phyloP scores from a whole-genome alignment of 2,113 vertebrate species.

The Ellobius talpinus region DNA sequence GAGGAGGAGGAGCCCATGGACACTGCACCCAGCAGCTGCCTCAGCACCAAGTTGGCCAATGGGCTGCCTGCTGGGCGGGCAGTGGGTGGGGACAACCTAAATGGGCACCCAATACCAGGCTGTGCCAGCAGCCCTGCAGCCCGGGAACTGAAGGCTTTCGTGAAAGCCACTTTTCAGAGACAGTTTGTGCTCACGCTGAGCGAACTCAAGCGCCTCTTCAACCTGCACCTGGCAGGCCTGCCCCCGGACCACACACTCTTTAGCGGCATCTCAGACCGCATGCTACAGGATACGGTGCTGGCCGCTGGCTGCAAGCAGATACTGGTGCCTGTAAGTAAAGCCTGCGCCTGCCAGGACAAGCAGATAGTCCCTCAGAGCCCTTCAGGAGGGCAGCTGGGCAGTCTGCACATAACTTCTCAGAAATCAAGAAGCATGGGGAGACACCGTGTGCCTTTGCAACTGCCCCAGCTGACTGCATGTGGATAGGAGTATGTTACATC shows the following conservation, averaged over 20 bases:
- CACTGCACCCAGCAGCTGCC: conserved; percentile 76
- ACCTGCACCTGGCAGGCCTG: conserved; percentile 96
- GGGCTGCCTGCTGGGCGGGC: conserved; percentile 87
- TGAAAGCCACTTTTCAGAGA: conserved; percentile 93
- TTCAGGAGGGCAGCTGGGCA: not conserved
- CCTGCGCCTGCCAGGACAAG: accelerated
- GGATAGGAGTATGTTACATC: not conserved
- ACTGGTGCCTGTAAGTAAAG: conserved; percentile 97
- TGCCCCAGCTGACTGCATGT: not conserved
- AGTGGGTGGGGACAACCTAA: conserved; percentile 83
- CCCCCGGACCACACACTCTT: conserved; percentile 92
- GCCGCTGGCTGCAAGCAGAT: conserved; percentile 96
- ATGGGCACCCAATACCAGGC: conserved; percentile 85
- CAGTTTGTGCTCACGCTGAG: conserved; percentile 96
- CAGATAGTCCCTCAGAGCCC: accelerated
- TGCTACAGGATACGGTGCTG: conserved; percentile 96
- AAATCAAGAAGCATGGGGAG: not conserved
- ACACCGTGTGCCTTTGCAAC: too few species aligned
- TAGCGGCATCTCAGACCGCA: conserved; percentile 95
- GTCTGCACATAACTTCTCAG: not conserved
- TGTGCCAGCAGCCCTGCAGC: conserved; percentile 80
- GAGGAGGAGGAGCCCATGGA: conserved; percentile 93
- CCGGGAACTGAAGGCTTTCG: conserved; percentile 94
- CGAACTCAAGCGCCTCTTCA: conserved; percentile 97
- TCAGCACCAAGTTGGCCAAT: conserved; percentile 90